Percentiles rank a stretch among this genome's conserved stretches.
These are phyloP conservation scores for Rallus crepitans DNA, from an alignment of 2,797 vertebrate genomes.

Conservation along the genomic window DNA sequence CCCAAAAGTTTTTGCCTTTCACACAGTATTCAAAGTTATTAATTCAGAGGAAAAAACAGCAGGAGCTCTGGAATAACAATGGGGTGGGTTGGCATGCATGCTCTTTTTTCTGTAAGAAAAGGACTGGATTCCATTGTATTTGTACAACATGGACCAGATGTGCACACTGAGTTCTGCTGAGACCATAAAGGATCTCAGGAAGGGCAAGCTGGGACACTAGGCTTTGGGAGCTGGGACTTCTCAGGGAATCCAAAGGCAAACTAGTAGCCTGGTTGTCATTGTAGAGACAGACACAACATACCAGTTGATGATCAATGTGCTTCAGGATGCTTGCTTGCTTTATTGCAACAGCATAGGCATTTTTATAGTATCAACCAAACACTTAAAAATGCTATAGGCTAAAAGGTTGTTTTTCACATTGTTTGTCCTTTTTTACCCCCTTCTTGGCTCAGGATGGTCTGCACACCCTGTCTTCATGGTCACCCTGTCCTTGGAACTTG, in stretches of 20 bases:
- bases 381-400: too few species aligned
- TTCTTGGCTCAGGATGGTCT: too few species aligned
- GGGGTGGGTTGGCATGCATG: not conserved
- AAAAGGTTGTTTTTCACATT: too few species aligned
- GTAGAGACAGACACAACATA: too few species aligned
- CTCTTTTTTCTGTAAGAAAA: rapidly evolving
- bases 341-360: too few species aligned
- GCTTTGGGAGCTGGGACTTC: not conserved
- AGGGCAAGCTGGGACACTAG: not conserved
- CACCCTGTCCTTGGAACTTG: too few species aligned
- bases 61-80: not conserved
- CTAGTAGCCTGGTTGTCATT: too few species aligned
- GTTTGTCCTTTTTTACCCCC: too few species aligned
- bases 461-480: too few species aligned
- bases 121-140: not conserved
- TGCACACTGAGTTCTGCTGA: not conserved
- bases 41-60: not conserved
- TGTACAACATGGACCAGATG: not conserved
- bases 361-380: too few species aligned
- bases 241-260: not conserved
- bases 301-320: too few species aligned
- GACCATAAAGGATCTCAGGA: not conserved
- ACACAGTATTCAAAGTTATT: not conserved
- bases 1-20: not conserved
- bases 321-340: too few species aligned